Conservation (phyloP, 2,888 invertebrate genomes). For the Microplitis manilae region DNA sequence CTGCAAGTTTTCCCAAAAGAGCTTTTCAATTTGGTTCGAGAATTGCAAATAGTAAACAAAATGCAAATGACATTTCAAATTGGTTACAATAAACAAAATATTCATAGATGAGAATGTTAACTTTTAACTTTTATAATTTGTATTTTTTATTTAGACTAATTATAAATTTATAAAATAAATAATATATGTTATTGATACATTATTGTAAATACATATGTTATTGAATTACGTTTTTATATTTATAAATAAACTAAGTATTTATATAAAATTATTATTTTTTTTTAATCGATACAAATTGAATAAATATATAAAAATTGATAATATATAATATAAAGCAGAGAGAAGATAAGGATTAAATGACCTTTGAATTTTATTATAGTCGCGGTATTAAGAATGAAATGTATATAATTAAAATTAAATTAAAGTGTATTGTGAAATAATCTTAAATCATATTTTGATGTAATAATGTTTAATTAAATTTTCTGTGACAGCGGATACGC, state of each 20-base stretch:
- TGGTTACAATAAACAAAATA: constrained; percentile 51
- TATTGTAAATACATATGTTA: too few relatives aligned
- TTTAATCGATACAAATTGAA: neutral
- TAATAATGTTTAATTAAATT: too few relatives aligned
- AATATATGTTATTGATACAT: neutral
- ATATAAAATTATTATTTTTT: neutral
- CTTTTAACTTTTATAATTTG: neutral
- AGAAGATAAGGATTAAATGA: constrained; percentile 2
- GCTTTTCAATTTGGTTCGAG: constrained; percentile 98
- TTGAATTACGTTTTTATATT: too few relatives aligned
- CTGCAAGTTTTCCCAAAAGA: constrained; percentile 85
- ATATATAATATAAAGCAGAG: neutral
- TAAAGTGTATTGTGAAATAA: neutral
- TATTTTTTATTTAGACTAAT: neutral
- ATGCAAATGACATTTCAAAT: constrained; percentile 83
- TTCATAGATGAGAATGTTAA: neutral
- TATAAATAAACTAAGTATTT: too few relatives aligned
- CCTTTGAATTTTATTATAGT: neutral
- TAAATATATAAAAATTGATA: neutral
- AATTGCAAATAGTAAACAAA: constrained; percentile 93
- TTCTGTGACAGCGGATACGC: too few relatives aligned
- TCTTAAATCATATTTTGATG: neutral
- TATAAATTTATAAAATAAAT: too few relatives aligned
- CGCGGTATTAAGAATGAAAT: neutral
- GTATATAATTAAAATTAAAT: neutral